These are phyloP conservation scores for Sesamia inferens DNA, from an alignment of 2,888 invertebrate genomes.

Conservation along the genomic window DNA sequence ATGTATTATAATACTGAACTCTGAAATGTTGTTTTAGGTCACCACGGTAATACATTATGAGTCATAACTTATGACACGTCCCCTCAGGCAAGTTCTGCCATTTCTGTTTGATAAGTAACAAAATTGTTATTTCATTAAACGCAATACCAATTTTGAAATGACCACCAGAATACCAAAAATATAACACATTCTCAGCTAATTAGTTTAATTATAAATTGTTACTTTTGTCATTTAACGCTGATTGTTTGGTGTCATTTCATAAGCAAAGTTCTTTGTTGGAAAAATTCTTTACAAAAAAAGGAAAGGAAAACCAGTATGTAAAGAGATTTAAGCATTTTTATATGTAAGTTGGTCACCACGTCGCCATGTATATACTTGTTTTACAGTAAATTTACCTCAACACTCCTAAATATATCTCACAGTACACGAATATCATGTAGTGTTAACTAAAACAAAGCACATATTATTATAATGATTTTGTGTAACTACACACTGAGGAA, in stretches of 20 bases:
- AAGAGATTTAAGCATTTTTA: not conserved
- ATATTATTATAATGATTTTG: conserved; percentile 59
- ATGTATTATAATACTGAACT: conserved; percentile 34
- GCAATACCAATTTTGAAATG: too few species aligned
- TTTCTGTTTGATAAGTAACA: conserved; percentile 48
- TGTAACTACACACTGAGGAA: conserved; percentile 50
- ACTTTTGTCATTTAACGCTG: not conserved
- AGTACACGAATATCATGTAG: conserved; percentile 31
- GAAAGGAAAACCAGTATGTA: not conserved
- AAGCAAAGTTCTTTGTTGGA: not conserved
- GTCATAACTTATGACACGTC: conserved; percentile 39
- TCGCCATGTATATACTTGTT: not conserved
- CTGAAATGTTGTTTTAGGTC: conserved; percentile 36
- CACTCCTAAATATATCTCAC: conserved; percentile 4
- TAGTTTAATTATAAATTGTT: conserved; percentile 21
- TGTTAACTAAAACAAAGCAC: conserved; percentile 41
- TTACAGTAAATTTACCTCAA: not conserved
- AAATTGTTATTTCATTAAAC: conserved; percentile 45
- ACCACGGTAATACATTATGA: conserved; percentile 42
- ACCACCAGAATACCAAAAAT: conserved; percentile 2
- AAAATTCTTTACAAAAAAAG: not conserved
- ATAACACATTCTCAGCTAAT: conserved; percentile 36
- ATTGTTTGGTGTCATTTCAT: not conserved
- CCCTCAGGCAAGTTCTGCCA: conserved; percentile 37
- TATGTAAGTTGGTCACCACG: not conserved